Evolutionary conservation across 2,888 invertebrate genomes (phyloP).

Genomic region (Catocala fraxini): DNA sequence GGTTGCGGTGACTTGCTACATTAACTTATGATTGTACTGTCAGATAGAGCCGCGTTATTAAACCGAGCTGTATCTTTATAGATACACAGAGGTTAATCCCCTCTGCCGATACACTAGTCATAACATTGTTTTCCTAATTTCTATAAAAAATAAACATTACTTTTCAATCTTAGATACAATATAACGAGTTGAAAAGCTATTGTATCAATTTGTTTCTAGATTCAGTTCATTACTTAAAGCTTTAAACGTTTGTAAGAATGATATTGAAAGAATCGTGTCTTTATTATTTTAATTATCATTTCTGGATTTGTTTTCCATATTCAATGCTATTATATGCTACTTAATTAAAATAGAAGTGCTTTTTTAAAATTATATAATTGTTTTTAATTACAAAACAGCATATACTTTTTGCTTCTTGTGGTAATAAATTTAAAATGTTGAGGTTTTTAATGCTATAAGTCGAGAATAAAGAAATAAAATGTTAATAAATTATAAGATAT

Average conservation of each 20-base stretch:
- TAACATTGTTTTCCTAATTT: not conserved
- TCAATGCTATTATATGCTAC: not conserved
- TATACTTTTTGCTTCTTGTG: not conserved
- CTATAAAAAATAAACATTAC: too few relatives aligned
- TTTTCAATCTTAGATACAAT: too few relatives aligned
- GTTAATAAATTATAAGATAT: constrained; percentile 47
- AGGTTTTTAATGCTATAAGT: constrained; percentile 3
- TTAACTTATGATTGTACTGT: constrained; percentile 69
- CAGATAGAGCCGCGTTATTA: constrained; percentile 58
- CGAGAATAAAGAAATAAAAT: constrained; percentile 23
- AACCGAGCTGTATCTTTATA: constrained; percentile 42
- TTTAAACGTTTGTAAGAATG: constrained; percentile 15
- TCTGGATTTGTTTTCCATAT: constrained; percentile 24
- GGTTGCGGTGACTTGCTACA: constrained; percentile 81
- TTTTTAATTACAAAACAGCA: not conserved
- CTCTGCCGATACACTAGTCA: constrained; percentile 11
- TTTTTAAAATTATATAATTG: not conserved
- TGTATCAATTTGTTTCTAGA: too few relatives aligned
- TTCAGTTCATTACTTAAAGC: too few relatives aligned
- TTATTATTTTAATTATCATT: constrained; percentile 17
- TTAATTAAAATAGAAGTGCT: constrained; percentile 1
- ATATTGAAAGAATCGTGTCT: constrained; percentile 24
- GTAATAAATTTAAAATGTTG: constrained; percentile 1
- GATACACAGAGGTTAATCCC: constrained; percentile 46
- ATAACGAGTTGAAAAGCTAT: too few relatives aligned